Percentiles rank a stretch among this genome's conserved stretches.
phyloP scores from a whole-genome alignment of 2,888 invertebrate genomes.

The Drosophila siamana region DNA sequence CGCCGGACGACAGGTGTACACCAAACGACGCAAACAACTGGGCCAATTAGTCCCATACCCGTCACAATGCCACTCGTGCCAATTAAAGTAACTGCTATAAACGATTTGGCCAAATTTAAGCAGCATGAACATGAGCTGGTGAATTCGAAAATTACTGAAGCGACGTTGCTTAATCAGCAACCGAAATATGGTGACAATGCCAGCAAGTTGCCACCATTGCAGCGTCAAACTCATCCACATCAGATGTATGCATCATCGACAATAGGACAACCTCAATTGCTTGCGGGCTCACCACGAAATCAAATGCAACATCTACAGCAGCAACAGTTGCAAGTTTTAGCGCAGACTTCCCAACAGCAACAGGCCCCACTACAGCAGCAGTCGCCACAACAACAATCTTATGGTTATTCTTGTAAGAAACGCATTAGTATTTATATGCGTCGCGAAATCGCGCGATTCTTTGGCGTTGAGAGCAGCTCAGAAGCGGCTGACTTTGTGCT shows the following conservation, averaged over 20 bases:
- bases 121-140: constrained; percentile 30
- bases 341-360: constrained; percentile 15
- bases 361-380: constrained; percentile 55
- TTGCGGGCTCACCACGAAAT: neutral
- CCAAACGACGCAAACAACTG: constrained; percentile 86
- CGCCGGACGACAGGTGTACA: constrained; percentile 85
- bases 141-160: constrained; percentile 54
- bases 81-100: constrained; percentile 26
- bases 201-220: constrained; percentile 13
- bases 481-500: constrained; percentile 82
- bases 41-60: constrained; percentile 85
- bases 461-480: constrained; percentile 83
- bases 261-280: constrained; percentile 10
- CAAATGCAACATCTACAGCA: constrained; percentile 30
- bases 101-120: constrained; percentile 17
- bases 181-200: constrained; percentile 8
- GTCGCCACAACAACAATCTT: constrained; percentile 39
- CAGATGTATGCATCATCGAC: constrained; percentile 40
- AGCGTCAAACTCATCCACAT: constrained; percentile 44
- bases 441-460: constrained; percentile 83
- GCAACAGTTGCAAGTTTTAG: constrained; percentile 14
- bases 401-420: constrained; percentile 78
- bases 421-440: constrained; percentile 83
- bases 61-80: constrained; percentile 76
- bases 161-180: constrained; percentile 32